These are phyloP conservation scores for Octonoba sinensis DNA, from an alignment of 2,888 invertebrate species.

Conservation along the genomic window DNA sequence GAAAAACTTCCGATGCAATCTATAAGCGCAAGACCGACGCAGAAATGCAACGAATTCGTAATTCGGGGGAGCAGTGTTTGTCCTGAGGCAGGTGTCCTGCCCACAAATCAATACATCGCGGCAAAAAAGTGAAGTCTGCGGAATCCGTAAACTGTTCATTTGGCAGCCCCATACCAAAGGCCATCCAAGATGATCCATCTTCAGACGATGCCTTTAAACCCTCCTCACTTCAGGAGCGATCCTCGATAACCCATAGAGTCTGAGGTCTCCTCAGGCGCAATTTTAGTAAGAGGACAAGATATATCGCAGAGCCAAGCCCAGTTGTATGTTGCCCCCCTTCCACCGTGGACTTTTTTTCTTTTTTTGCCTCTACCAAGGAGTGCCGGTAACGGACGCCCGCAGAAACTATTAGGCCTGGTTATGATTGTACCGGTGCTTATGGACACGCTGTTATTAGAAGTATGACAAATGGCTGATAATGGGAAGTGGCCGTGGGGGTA, in stretches of 20 bases:
- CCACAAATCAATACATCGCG: constrained; percentile 43
- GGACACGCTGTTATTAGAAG: constrained; percentile 62
- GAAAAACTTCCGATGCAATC: no score
- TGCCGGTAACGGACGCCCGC: constrained; percentile 50
- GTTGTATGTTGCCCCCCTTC: not conserved
- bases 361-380: constrained; percentile 32
- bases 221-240: constrained; percentile 2
- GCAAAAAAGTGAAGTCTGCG: constrained; percentile 9
- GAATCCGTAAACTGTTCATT: constrained; percentile 44
- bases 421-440: constrained; percentile 54
- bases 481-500: constrained; percentile 51
- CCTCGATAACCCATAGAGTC: constrained; percentile 33
- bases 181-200: constrained; percentile 49
- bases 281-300: constrained; percentile 8
- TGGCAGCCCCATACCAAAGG: constrained; percentile 29
- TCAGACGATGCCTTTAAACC: constrained; percentile 6
- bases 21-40: no score
- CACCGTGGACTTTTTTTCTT: not conserved
- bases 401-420: constrained; percentile 53
- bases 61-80: no score
- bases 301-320: constrained; percentile 48
- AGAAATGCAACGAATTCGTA: no score
- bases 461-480: constrained; percentile 61
- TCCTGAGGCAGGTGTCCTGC: not conserved
- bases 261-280: constrained; percentile 8